phyloP scores from a whole-genome alignment of 2,888 invertebrate genomes.

The Lutraria lutraria region DNA sequence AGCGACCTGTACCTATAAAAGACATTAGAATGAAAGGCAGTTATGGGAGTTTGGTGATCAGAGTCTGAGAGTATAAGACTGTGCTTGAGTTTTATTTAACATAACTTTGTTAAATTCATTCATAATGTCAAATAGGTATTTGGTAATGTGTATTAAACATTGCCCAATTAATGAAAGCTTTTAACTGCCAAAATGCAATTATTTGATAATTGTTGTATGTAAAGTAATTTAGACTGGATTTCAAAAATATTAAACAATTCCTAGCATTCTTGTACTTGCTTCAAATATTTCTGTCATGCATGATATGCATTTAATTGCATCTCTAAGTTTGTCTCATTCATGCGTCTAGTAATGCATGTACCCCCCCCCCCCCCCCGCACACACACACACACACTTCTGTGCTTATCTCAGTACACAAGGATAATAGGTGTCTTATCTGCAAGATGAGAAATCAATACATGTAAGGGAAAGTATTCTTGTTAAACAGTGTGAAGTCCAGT shows the following conservation, averaged over 20 bases:
- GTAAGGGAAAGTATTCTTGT: background rate
- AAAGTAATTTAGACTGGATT: background rate
- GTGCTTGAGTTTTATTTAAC: background rate
- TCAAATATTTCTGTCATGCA: background rate
- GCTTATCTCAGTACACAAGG: background rate
- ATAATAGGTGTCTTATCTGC: background rate
- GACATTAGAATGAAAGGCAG: no score
- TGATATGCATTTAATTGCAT: background rate
- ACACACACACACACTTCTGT: no score
- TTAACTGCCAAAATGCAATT: background rate
- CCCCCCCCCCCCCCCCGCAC: background rate
- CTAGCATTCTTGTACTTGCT: background rate
- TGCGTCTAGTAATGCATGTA: background rate
- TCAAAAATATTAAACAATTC: background rate
- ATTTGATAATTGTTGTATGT: background rate
- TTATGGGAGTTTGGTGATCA: no score
- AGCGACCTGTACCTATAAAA: no score
- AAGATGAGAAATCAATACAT: background rate
- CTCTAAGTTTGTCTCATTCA: background rate
- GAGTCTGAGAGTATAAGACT: no score
- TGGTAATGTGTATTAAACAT: conserved; percentile 5
- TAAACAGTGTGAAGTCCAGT: background rate
- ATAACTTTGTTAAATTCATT: background rate
- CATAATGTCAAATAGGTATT: conserved; percentile 8
- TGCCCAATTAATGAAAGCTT: background rate